Evolutionary conservation across 2,888 invertebrate species (phyloP).

Genomic region (Lysandra bellargus): DNA sequence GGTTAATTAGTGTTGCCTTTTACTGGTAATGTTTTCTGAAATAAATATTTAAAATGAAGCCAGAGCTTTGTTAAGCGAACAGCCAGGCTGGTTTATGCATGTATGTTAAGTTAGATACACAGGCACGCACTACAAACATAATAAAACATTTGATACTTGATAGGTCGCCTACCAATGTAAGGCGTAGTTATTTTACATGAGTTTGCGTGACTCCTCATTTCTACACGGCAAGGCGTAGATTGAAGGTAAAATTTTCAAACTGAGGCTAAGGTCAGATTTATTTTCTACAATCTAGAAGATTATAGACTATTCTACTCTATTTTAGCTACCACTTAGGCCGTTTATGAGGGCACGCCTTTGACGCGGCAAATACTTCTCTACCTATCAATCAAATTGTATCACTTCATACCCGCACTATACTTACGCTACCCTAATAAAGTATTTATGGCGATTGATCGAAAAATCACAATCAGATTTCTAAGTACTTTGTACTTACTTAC

Average conservation of each 20-base stretch:
- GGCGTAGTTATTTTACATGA: too few relatives aligned
- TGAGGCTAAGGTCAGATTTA: neutral
- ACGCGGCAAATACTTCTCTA: neutral
- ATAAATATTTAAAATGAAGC: too few relatives aligned
- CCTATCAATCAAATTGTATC: conserved; percentile 2
- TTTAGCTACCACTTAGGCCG: neutral
- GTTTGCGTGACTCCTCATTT: too few relatives aligned
- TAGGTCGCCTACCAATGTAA: too few relatives aligned
- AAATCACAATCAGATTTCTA: conserved; percentile 19
- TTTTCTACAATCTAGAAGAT: neutral
- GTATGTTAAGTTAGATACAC: too few relatives aligned
- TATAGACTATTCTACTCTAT: neutral
- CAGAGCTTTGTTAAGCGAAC: too few relatives aligned
- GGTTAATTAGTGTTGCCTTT: too few relatives aligned
- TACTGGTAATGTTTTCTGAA: too few relatives aligned
- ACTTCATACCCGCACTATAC: conserved; percentile 18
- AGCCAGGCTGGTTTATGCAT: too few relatives aligned
- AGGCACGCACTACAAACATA: too few relatives aligned
- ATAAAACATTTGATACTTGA: too few relatives aligned
- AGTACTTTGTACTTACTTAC: neutral
- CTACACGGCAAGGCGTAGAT: neutral
- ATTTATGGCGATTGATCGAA: conserved; percentile 39
- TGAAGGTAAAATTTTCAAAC: neutral
- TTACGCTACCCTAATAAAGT: conserved; percentile 22
- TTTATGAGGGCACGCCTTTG: neutral